Evolutionary conservation across 2,888 invertebrate species (phyloP), one percentile per base, ranked within the genome.

Genomic region (Coecobrya sp.): DNA sequence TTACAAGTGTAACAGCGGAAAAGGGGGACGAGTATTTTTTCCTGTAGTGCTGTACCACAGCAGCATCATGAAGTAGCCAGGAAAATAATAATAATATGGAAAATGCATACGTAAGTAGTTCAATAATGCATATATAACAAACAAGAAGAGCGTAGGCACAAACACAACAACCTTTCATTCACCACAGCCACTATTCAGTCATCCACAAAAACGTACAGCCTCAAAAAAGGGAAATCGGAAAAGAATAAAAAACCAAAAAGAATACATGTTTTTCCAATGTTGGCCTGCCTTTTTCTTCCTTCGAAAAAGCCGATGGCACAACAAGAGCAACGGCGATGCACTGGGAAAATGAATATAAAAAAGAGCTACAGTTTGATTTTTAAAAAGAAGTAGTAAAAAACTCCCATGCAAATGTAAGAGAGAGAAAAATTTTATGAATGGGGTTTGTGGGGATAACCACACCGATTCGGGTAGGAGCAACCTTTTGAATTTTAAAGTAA

Each of bases 61-160:
- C 25, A 62, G 49, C 11, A 7, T 13, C 27, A 79, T 79, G 49
- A 55, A 86, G 22, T 42, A 70, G 59, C 55, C 59, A 62, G 45
- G 81, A 65, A 68, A 85, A 88, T 79, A 49, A 79, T 79, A 79
- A 76, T 65, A 88, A 88, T 88, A 81, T 88, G 81, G 81, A 88
- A 88, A 88, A 88, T 88, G 88, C 88, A 88, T 88, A 88, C 88
- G 81, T 88, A 88, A 88, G 81, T 88, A 88, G 88, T 88, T 88
- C 88, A 88, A 88, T 88, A 87, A 87, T 76, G 70, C 87, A 87
- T 36, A 36, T 36, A 36, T 87, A 88, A 88, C 88, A 79, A 88
- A 79, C 52, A 79, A 79, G 49, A 49, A 49, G 11, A 45, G 19
- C 68, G 16, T 19, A 13, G 36, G 42, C n/a, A n/a, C 16, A 49